Percentiles rank a stretch among this genome's conserved stretches.
phyloP scores from a whole-genome alignment of 2,113 vertebrate species.

The Melanerpes formicivorus region DNA sequence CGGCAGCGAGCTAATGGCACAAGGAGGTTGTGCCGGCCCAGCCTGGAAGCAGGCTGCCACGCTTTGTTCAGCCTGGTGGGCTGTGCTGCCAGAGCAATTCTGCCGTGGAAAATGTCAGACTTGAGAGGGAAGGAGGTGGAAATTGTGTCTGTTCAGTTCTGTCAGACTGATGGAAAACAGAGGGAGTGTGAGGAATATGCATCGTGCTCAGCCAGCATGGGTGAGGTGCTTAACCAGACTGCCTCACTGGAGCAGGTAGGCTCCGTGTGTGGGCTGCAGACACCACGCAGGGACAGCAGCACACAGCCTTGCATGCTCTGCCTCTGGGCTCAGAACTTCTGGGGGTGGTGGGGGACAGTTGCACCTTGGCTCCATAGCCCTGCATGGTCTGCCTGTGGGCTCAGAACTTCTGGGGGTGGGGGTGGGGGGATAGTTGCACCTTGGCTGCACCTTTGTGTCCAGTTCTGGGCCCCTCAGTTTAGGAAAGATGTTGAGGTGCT shows the following conservation, averaged over 20 bases:
- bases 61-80: background rate
- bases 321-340: accelerated
- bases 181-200: background rate
- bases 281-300: background rate
- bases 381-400: too few species aligned
- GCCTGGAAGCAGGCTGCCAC: accelerated
- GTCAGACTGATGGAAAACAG: background rate
- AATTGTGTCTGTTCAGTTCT: background rate
- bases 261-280: too few species aligned
- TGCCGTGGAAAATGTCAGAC: too few species aligned
- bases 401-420: accelerated
- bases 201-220: accelerated
- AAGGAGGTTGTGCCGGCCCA: background rate
- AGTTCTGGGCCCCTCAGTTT: too few species aligned
- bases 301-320: too few species aligned
- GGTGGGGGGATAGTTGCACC: background rate
- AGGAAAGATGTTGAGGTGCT: too few species aligned
- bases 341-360: background rate
- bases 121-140: background rate
- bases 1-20: accelerated
- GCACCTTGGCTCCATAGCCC: background rate
- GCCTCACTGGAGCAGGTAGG: background rate
- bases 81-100: background rate
- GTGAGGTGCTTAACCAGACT: background rate
- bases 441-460: too few species aligned